These are phyloP conservation scores for Trachelus iudaicus DNA, from an alignment of 2,888 invertebrate species.

Conservation along the genomic window DNA sequence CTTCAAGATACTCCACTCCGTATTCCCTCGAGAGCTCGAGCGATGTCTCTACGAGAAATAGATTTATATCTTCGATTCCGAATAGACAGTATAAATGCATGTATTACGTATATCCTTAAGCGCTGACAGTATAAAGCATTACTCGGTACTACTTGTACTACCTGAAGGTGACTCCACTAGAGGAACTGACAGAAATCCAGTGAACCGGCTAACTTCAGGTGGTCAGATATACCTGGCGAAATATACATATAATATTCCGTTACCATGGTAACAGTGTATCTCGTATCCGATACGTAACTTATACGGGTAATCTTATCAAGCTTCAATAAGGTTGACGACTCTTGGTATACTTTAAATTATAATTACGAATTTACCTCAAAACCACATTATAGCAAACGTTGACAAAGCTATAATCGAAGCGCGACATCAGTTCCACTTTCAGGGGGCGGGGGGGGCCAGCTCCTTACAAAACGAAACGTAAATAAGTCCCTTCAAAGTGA, in stretches of 20 bases:
- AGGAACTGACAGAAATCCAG: not conserved
- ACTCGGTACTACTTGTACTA: not conserved
- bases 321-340: no score
- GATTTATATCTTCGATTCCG: not conserved
- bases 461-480: no score
- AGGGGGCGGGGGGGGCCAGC: no score
- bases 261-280: not conserved
- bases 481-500: no score
- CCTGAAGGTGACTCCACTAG: not conserved
- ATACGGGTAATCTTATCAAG: not conserved
- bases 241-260: not conserved
- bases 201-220: not conserved
- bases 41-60: not conserved
- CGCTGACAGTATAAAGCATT: not conserved
- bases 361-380: not conserved
- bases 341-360: not conserved
- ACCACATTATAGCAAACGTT: not conserved
- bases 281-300: not conserved
- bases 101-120: not conserved
- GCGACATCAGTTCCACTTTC: no score
- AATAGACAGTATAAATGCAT: not conserved
- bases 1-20: not conserved
- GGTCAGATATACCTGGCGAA: not conserved
- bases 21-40: not conserved
- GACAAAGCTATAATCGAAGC: not conserved